Conservation (phyloP, 2,888 invertebrate species). For the Euzetes globulus region DNA sequence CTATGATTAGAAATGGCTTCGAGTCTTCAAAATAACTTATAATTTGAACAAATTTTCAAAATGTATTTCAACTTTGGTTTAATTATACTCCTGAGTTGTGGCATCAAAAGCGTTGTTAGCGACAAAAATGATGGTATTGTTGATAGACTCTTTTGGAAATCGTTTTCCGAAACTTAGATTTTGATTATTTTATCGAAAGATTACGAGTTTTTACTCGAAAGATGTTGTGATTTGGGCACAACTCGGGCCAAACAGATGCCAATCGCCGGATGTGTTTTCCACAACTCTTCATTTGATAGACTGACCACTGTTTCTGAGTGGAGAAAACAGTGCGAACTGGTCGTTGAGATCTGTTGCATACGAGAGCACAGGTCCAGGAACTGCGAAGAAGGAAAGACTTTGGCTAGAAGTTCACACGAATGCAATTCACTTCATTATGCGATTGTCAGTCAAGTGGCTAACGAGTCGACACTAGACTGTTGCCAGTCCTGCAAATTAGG, state of each 20-base stretch:
- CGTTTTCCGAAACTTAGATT: neutral
- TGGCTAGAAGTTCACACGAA: neutral
- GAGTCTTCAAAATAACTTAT: too few species aligned
- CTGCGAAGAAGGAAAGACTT: conserved; percentile 20
- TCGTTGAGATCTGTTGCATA: conserved; percentile 15
- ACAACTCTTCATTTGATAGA: neutral
- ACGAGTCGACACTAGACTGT: conserved; percentile 51
- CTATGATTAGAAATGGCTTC: too few species aligned
- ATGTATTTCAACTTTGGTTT: neutral
- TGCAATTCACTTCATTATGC: neutral
- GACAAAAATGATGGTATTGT: neutral
- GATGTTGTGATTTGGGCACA: conserved; percentile 32
- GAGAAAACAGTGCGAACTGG: conserved; percentile 24
- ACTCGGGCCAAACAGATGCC: conserved; percentile 29
- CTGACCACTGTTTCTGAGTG: neutral
- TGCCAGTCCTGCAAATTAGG: conserved; percentile 61
- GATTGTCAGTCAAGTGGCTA: neutral
- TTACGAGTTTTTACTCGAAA: conserved; percentile 33
- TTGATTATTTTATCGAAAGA: conserved; percentile 1
- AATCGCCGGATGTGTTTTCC: neutral
- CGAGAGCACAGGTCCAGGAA: conserved; percentile 8
- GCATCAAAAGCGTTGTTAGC: neutral
- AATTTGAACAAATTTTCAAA: neutral
- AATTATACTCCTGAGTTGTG: neutral
- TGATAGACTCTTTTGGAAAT: neutral